Base-by-base conservation (phyloP, 2,888 invertebrate genomes). In the Beris morrisii region DNA sequence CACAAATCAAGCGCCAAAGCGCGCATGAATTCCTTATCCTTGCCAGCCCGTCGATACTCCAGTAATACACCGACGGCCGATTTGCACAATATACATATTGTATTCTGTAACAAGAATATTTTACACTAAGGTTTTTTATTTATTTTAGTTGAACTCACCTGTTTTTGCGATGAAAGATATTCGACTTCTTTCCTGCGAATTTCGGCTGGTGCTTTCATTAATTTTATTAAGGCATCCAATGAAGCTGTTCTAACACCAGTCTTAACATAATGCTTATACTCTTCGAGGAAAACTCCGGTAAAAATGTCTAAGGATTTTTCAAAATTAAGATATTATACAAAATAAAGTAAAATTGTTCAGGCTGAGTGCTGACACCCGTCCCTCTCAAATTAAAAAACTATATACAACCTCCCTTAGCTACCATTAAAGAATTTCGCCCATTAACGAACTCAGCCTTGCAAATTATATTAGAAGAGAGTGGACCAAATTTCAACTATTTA, bases 1-100 rank as follows among this genome's bases (percentile, higher is more conserved):
- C 91, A 91, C 0, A 88, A 72, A 6, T 81, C 81, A 22, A 82
- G 74, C 0, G 84, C 73, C 0, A 81, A 72, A 0, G 73, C 65
- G 3, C 76, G 76, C 28, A 88, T 75, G 12, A 81, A 74, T 31
- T 84, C 80, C 38, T 81, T 79, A 0, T 83, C 75, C 11, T 79
- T 57, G n/a, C 53, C 77, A 0, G 83, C 81, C 0, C 83, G 82
- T 7, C 85, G 77, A 7, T 81, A 77, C 2, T 81, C 74, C 0
- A 72, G 66, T 0, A 76, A 5, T 0, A 78, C 72, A 3, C 71
- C 74, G 5, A 73, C 69, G 1, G 73, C 68, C 1, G 79, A 74
- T 0, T 76, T 75, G 52, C 79, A 79, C 4, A 75, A 64, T 1
- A 75, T 73, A 56, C 79, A 79, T 0, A 72, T 43, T 1, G 77